Percentiles rank a stretch among this genome's conserved stretches.
Conservation (phyloP, 2,888 invertebrate genomes). For the Agrochola lychnidis region DNA sequence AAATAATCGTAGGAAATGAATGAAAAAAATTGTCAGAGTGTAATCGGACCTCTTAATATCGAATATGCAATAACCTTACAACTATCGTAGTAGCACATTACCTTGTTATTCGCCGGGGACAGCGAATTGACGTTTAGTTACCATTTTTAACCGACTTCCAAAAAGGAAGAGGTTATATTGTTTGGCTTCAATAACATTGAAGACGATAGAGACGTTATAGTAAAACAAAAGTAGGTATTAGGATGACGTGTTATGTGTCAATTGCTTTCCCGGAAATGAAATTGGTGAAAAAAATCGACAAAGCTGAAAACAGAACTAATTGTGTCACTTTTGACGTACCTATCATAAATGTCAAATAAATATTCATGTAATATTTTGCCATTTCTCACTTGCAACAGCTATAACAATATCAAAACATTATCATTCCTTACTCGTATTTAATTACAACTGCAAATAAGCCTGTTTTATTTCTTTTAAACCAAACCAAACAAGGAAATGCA, state of each 20-base stretch:
- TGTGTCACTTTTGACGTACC: constrained; percentile 30
- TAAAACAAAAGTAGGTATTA: neutral
- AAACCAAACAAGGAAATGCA: constrained; percentile 52
- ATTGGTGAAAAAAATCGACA: neutral
- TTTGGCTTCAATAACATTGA: neutral
- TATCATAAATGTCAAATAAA: constrained; percentile 23
- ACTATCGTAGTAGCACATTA: too few species aligned
- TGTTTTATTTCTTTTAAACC: constrained; percentile 24
- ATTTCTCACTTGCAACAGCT: neutral
- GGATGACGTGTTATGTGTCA: neutral
- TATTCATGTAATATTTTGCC: neutral
- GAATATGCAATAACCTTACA: too few species aligned
- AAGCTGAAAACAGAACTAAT: neutral
- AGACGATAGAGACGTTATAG: neutral
- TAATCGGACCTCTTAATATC: too few species aligned
- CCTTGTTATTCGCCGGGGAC: too few species aligned
- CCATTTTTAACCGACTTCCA: too few species aligned
- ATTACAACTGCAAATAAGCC: constrained; percentile 6
- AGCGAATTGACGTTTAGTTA: neutral
- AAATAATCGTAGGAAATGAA: too few species aligned
- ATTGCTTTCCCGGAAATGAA: neutral
- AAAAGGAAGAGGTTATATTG: too few species aligned
- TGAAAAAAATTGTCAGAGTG: too few species aligned
- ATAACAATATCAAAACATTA: constrained; percentile 5
- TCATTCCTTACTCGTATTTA: neutral